phyloP scores from a whole-genome alignment of 2,888 invertebrate species.

The Tachina lurida region DNA sequence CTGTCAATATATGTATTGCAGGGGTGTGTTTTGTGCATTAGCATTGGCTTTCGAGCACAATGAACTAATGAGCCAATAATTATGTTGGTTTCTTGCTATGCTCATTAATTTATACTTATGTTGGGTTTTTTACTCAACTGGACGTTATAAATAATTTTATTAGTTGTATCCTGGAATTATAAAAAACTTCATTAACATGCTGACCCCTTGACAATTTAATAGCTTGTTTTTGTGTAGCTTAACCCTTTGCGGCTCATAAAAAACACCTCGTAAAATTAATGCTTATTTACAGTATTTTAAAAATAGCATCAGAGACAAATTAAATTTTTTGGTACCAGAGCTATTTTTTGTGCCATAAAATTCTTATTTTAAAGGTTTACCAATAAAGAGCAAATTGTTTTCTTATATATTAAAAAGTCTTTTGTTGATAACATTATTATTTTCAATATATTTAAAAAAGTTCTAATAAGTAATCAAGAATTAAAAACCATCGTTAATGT shows the following conservation, averaged over 20 bases:
- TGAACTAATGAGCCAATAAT: conserved; percentile 67
- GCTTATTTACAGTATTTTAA: too few relatives aligned
- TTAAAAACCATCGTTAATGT: too few relatives aligned
- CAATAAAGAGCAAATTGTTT: too few relatives aligned
- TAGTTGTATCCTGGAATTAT: conserved; percentile 5
- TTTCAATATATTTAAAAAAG: too few relatives aligned
- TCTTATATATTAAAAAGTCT: too few relatives aligned
- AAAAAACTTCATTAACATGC: neutral
- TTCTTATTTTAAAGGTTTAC: too few relatives aligned
- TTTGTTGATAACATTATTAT: too few relatives aligned
- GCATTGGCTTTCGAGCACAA: conserved; percentile 15
- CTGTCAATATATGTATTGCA: neutral
- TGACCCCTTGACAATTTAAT: conserved; percentile 44
- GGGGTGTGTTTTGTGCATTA: conserved; percentile 52
- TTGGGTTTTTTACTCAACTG: neutral
- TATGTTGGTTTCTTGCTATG: conserved; percentile 53
- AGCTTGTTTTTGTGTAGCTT: neutral
- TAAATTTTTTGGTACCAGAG: too few relatives aligned
- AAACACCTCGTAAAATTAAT: too few relatives aligned
- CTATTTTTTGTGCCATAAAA: too few relatives aligned
- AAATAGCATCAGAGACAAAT: too few relatives aligned
- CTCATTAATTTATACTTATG: conserved; percentile 37
- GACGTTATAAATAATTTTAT: neutral
- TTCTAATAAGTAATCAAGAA: too few relatives aligned
- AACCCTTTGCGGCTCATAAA: neutral